phyloP scores from a whole-genome alignment of 2,113 vertebrate species.

The Haliaeetus leucogaster region DNA sequence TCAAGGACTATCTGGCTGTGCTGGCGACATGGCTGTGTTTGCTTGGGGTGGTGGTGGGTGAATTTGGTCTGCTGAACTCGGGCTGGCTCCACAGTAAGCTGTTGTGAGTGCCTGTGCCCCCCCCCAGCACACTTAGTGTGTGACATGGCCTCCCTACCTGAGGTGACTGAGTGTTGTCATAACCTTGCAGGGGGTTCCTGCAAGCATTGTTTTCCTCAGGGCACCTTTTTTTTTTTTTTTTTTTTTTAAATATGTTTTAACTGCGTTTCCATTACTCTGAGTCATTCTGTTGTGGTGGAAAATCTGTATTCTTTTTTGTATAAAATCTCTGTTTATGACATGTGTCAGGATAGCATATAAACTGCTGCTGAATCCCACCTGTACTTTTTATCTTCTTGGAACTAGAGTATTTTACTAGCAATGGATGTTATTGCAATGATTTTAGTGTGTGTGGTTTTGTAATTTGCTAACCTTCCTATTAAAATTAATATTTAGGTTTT shows the following conservation, averaged over 20 bases:
- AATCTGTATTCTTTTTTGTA: conserved; percentile 8
- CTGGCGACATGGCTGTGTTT: background rate
- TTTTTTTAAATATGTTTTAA: background rate
- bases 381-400: conserved; percentile 57
- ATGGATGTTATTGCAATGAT: conserved; percentile 29
- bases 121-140: fast-evolving
- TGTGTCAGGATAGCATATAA: conserved; percentile 60
- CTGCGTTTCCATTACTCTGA: background rate
- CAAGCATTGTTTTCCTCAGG: background rate
- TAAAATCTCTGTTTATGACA: conserved; percentile 72
- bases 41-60: background rate
- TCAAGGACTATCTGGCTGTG: background rate
- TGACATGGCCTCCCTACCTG: background rate
- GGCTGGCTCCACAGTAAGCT: background rate
- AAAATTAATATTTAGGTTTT: conserved; percentile 86
- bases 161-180: fast-evolving
- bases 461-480: conserved; percentile 74
- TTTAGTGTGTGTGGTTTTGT: conserved; percentile 45
- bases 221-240: background rate
- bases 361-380: conserved; percentile 72
- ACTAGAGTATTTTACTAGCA: background rate
- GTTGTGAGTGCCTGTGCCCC: background rate
- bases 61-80: background rate
- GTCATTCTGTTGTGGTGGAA: background rate
- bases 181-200: background rate